These are phyloP conservation scores for Drosophila erecta DNA, from an alignment of 1,140 invertebrate genomes.

Conservation along the genomic window DNA sequence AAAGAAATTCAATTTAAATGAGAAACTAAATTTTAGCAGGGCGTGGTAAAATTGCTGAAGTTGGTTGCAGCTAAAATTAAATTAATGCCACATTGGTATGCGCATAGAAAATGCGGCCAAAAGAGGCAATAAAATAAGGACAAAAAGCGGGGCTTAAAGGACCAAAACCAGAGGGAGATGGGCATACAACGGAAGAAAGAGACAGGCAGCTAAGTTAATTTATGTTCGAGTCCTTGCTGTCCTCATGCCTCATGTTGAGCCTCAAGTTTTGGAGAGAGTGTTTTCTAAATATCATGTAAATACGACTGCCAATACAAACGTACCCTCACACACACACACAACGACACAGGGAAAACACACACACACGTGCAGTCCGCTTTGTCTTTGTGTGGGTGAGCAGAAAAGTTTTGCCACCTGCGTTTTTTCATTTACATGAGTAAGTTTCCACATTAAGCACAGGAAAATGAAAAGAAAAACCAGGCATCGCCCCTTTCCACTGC, in stretches of 20 bases:
- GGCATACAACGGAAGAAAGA: background rate
- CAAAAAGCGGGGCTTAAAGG: conserved; percentile 6
- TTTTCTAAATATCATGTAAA: conserved; percentile 66
- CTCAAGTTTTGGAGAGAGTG: conserved; percentile 48
- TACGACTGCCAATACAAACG: conserved; percentile 62
- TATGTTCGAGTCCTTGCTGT: conserved; percentile 42
- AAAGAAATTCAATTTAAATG: conserved; percentile 15
- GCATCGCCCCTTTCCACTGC: conserved; percentile 40
- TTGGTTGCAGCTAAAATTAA: conserved; percentile 56
- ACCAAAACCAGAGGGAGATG: background rate
- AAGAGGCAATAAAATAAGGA: conserved; percentile 29
- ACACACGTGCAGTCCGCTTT: background rate
- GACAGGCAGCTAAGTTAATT: conserved; percentile 62
- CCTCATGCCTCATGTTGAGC: conserved; percentile 23
- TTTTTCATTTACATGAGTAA: conserved; percentile 81
- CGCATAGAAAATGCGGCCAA: conserved; percentile 41
- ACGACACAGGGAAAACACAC: background rate
- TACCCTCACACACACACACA: background rate
- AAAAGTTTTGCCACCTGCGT: conserved; percentile 73
- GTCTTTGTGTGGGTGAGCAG: conserved; percentile 3
- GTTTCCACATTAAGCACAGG: conserved; percentile 70
- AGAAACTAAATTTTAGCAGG: conserved; percentile 12
- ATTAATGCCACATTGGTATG: conserved; percentile 56
- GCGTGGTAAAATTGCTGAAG: conserved; percentile 19
- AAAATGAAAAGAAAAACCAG: conserved; percentile 70